Conservation (phyloP, 2,888 invertebrate genomes). For the Rhyacophila evoluta region DNA sequence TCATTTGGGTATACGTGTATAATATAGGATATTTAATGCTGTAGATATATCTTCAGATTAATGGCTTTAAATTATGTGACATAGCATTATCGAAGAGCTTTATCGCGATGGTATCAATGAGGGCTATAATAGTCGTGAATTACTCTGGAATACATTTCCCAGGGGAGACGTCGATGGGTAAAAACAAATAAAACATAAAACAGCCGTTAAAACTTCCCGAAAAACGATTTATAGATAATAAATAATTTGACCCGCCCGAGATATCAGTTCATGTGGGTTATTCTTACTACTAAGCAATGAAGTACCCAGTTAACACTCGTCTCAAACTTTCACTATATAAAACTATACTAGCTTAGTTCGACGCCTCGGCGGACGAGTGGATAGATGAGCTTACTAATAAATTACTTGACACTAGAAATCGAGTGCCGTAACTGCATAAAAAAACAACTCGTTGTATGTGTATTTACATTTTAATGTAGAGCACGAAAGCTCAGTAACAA, state of each 20-base stretch:
- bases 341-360: too few species aligned
- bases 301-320: not conserved
- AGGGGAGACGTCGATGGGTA: not conserved
- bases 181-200: slow-evolving; percentile 24
- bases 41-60: not conserved
- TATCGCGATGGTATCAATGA: not conserved
- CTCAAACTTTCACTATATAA: too few species aligned
- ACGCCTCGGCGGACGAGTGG: too few species aligned
- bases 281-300: not conserved
- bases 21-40: not conserved
- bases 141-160: slow-evolving; percentile 19
- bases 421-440: too few species aligned
- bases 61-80: slow-evolving; percentile 12
- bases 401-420: too few species aligned
- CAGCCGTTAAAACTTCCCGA: slow-evolving; percentile 12
- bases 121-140: slow-evolving; percentile 15
- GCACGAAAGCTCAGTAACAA: too few species aligned
- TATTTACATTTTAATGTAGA: too few species aligned
- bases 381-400: too few species aligned
- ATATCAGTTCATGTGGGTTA: slow-evolving; percentile 4
- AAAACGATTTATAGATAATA: slow-evolving; percentile 17
- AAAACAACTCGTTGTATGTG: too few species aligned
- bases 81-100: not conserved
- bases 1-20: not conserved
- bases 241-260: not conserved